Evolutionary conservation across 30 jellyfish, hydroid and myxozoan species (phyloP), one percentile per base, ranked within the genome.

Genomic region (Hydractinia echinata): DNA sequence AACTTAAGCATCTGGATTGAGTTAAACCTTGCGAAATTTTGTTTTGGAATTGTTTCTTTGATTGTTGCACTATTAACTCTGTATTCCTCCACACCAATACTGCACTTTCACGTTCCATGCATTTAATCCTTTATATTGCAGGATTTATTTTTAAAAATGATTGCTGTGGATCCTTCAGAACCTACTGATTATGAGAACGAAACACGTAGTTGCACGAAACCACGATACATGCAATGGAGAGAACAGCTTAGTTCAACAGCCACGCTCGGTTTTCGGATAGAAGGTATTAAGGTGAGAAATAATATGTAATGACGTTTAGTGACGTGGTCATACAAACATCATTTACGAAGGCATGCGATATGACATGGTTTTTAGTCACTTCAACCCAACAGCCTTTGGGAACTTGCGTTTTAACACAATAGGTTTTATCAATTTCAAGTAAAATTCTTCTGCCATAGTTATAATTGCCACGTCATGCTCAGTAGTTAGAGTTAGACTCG

Each of bases 191-290:
- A 87, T 61, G 99, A 93, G 85, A 87, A 81, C 50, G 76, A 60
- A 52, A 92, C 84, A 14, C 52, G 55, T 61, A 90, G 87, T 66
- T 76, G 88, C 52, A 93, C 99, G 16, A 93, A 93, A 76, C 91
- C 96, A 72, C 81, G 99, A n/a, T 93, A 93, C 85, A 93, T 93
- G 99, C 95, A 84, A 68, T 93, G 96, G 96, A 76, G 99, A 53
- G 99, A 93, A 81, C 84, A 76, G 81, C 89, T 93, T 51, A 93
- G 99, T 66, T 93, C 99, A 5, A 93, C 99, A 3, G 89, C 99
- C 10, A 79, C 95, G 6, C 91, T 93, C 11, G 99, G 99, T 7
- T 93, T 93, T 74, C 83, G 99, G 76, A 93, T 93, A 48, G 99
- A 93, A 84, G 99, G 99, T 14, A 86, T 93, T 67, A 93, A 93